Base-by-base conservation (phyloP, 2,113 vertebrate species). In the Aphyosemion australe region DNA sequence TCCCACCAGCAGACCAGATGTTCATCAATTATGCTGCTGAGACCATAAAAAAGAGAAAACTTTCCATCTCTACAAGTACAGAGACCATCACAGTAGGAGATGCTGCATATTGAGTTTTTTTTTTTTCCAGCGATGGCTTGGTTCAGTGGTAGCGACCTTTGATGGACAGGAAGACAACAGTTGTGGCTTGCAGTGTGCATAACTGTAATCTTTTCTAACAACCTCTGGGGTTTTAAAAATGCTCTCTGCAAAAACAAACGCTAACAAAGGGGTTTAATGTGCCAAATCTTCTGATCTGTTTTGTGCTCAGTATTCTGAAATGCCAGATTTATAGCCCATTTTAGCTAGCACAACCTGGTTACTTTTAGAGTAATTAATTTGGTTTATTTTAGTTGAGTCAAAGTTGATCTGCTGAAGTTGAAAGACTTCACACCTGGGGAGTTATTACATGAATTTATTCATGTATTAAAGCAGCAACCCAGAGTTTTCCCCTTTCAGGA, bases 1-100 rank as follows among this genome's bases (percentile, higher is more conserved):
- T 78, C 83, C 64, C 55, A 42, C 67, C 67, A 69, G 65, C 67
- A 53, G 69, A 50, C 82, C 90, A 90, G 86, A 89, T 90, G 85
- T 90, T 85, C 61, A 34, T 67, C 74, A n/a, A n/a, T n/a, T n/a
- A 82, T 41, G 26, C 69, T 51, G 56, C 73, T 56, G 74, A 85
- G 88, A 68, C 85, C 54, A 61, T 80, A 61, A 73, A 84, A 85
- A 48, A 61, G 79, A 61, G 72, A 20, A 39, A 49, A 20, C 26
- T 65, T 72, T 49, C 32, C 20, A 63, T 86, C 78, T 80, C 58
- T 78, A 76, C 67, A 66, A 43, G 59, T 19, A 58, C 52, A 59
- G 31, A 43, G 20, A 61, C 48, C 54, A 55, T n/a, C 59, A 41
- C 18, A 10, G 19, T 43, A 12, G 58, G 37, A 63, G 49, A 65